A percentile compares a stretch with the other conserved stretches of the same genome.
Evolutionary conservation across 2,113 vertebrate species (phyloP).

Genomic region (Poeciliopsis retropinna): DNA sequence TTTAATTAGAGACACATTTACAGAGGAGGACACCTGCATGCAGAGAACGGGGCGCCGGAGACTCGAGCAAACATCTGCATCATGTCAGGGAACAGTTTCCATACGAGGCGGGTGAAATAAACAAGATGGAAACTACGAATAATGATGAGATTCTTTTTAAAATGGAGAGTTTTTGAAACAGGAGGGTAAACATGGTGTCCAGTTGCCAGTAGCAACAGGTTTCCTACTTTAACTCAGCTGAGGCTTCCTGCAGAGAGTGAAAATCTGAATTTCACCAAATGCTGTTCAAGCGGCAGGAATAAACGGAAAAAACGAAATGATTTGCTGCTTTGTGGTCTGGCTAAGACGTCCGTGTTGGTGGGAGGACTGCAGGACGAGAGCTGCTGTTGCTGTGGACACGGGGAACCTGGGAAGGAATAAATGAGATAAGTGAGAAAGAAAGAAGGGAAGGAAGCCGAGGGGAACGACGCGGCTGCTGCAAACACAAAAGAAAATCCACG

Average conservation of each 20-base stretch:
- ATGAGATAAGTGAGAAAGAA: conserved; percentile 59
- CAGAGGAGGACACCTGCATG: conserved; percentile 50
- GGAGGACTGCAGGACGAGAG: conserved; percentile 46
- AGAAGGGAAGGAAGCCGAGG: neutral
- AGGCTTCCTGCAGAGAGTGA: conserved; percentile 17
- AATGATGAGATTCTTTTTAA: neutral
- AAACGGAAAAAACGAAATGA: conserved; percentile 7
- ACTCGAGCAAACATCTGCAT: conserved; percentile 40
- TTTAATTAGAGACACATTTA: conserved; percentile 43
- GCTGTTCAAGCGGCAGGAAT: neutral
- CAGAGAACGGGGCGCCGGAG: conserved; percentile 19
- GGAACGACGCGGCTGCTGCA: neutral
- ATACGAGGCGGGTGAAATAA: neutral
- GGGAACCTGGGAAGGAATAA: conserved; percentile 71
- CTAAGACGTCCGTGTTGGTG: conserved; percentile 42
- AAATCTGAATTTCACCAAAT: conserved; percentile 19
- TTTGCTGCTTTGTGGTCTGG: conserved; percentile 29
- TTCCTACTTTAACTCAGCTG: conserved; percentile 24
- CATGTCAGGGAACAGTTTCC: conserved; percentile 36
- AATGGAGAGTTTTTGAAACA: neutral
- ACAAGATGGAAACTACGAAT: neutral
- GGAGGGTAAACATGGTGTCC: neutral
- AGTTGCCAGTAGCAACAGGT: conserved; percentile 69
- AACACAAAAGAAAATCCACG: neutral
- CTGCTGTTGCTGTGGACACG: conserved; percentile 53